Evolutionary conservation across 2,113 vertebrate genomes (phyloP), one percentile per base, ranked within the genome.

Genomic region (Chaetura pelagica): DNA sequence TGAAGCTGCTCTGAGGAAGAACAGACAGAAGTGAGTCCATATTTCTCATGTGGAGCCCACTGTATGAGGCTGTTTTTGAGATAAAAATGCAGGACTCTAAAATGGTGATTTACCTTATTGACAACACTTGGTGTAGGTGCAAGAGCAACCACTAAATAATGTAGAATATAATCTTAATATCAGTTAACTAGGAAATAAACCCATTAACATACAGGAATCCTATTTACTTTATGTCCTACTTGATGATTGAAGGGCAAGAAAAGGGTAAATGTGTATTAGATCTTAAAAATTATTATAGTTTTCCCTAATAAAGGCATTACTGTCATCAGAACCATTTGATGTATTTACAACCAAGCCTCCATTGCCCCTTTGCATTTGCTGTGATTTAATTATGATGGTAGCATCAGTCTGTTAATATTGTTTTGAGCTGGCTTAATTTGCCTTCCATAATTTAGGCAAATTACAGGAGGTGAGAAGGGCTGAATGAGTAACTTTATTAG

Each of bases 281-380:
- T 97, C 84, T 90, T 78, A 91, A 57, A 75, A 90, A 77, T 58
- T 15, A 71, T 54, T 21, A 68, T 68, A 68, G 54, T 75, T 96
- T 92, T 67, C 46, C 55, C 78, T 95, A 95, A 96, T 96, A 95
- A 97, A 96, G 71, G 22, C 61, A 95, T 96, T 95, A 91, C 58
- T 92, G 67, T 93, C 96, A 95, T 92, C 89, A 82, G 81, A 75
- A 92, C 15, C 13, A 68, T 40, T 79, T 84, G 62, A 89, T 85
- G 52, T 86, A 95, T 97, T 95, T 96, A 88, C 82, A 88, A 9
- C 40, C 32, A 55, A 71, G 57, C 48, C 77, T 86, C 38, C 22
- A 79, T 49, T 4, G 3, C 76, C 84, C 69, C n/a, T 69, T 80
- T 84, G 61, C 89, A 93, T 95, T 92, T 96, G 95, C 88, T 94